Base-by-base conservation (phyloP, 1,140 invertebrate species). In the Drosophila novamexicana region DNA sequence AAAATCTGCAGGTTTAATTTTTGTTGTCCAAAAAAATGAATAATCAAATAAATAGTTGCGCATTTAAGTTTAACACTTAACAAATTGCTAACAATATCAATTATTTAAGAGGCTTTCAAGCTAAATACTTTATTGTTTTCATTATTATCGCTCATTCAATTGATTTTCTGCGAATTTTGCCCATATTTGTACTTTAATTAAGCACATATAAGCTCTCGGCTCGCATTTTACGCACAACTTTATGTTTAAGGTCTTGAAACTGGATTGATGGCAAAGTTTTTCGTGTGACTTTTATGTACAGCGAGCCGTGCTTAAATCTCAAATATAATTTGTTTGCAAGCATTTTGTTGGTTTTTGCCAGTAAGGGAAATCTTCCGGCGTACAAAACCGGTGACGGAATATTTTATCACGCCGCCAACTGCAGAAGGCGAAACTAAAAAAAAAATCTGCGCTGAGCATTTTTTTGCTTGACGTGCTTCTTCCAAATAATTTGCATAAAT, bases 401-500 rank as follows among this genome's bases (percentile, higher is more conserved):
- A 74, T 74, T 74, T 69, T 74, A 74, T 74, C 57, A 69, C 66
- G 71, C 50, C 58, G 71, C 65, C 65, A 74, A 74, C 65, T 69
- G 10, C 71, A 74, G 65, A 50, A 57, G 58, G 50, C 52, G 29
- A 49, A 49, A 12, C 10, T 9, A 49, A 58, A 53, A 49, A 58
- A 53, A 18, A 78, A 75, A 78, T 75, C 61, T 71, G 18, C 56
- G 67, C 40, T 50, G 32, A 79, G 52, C 64, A 22, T 54, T 77
- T 77, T 74, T 49, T 49, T 47, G 12, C 18, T 53, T 75, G 61
- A 5, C 18, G 12, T 49, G 22, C 16, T 42, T 58, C 29, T 59
- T 67, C 29, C 58, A 77, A 88, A 89, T 89, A 77, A 88, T 88
- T 88, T 89, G 79, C 84, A 88, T 88, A 88, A 77, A 88, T 82